Evolutionary conservation across 2,113 vertebrate genomes (phyloP).

Genomic region (Cyprinodon brontotheroides): DNA sequence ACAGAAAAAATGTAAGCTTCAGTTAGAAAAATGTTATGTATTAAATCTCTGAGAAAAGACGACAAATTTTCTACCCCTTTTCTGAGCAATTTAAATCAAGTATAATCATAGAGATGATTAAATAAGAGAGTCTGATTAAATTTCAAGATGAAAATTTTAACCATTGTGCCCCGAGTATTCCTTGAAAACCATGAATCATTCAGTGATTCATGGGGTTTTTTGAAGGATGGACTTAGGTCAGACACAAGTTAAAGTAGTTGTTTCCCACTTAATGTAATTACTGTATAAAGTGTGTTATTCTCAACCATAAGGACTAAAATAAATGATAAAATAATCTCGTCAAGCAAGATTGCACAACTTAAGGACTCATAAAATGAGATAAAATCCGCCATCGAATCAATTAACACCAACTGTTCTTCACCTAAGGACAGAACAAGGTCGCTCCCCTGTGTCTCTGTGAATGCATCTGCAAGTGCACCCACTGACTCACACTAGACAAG

Average conservation of each 20-base stretch:
- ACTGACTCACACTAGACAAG: slow-evolving; percentile 41
- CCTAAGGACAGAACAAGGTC: slow-evolving; percentile 51
- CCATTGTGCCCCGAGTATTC: background rate
- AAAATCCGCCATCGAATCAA: slow-evolving; percentile 52
- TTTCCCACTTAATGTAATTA: slow-evolving; percentile 56
- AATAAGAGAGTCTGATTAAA: background rate
- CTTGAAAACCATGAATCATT: background rate
- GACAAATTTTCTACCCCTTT: background rate
- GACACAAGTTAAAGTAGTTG: slow-evolving; percentile 39
- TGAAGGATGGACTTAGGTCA: slow-evolving; percentile 27
- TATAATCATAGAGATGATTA: background rate
- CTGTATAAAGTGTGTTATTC: slow-evolving; percentile 39
- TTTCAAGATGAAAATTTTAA: background rate
- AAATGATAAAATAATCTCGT: slow-evolving; percentile 61
- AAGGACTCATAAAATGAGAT: slow-evolving; percentile 48
- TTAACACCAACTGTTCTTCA: slow-evolving; percentile 36
- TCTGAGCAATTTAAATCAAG: background rate
- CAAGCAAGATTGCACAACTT: slow-evolving; percentile 34
- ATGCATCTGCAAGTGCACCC: slow-evolving; percentile 38
- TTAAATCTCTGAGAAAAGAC: background rate
- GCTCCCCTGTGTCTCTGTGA: slow-evolving; percentile 38
- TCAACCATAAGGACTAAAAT: slow-evolving; percentile 46
- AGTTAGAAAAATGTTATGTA: slow-evolving; percentile 12
- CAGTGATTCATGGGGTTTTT: slow-evolving; percentile 5
- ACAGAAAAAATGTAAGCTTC: background rate